These are phyloP conservation scores for Leptinotarsa peninsularis DNA, from an alignment of 2,888 invertebrate species.

Conservation along the genomic window DNA sequence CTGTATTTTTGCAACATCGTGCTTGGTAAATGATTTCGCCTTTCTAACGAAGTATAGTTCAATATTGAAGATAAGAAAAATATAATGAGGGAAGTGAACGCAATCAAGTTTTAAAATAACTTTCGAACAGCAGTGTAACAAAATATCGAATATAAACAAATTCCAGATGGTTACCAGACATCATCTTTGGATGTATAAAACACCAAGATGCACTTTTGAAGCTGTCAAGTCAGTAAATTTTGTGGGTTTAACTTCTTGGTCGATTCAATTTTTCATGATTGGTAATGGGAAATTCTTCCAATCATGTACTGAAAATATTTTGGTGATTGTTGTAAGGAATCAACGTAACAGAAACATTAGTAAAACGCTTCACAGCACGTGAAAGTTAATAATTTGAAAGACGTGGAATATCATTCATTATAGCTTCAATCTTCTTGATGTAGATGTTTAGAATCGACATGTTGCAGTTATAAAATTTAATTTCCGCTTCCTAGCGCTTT, in stretches of 20 bases:
- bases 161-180: too few relatives aligned
- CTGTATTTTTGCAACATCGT: background rate
- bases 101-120: too few relatives aligned
- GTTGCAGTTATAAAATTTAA: background rate
- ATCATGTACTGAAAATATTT: too few relatives aligned
- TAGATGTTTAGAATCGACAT: background rate
- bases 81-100: background rate
- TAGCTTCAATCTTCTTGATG: background rate
- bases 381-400: slow-evolving; percentile 3
- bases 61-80: background rate
- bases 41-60: background rate
- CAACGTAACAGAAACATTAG: background rate
- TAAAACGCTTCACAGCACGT: background rate
- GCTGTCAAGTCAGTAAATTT: too few relatives aligned
- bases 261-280: too few relatives aligned
- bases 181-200: too few relatives aligned
- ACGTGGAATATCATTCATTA: slow-evolving; percentile 9
- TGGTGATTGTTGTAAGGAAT: background rate
- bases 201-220: too few relatives aligned
- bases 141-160: too few relatives aligned
- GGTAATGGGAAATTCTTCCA: too few relatives aligned
- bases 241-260: too few relatives aligned
- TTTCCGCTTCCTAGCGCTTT: background rate
- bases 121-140: too few relatives aligned
- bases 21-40: background rate